Evolutionary conservation across 1,140 invertebrate genomes (phyloP).

Genomic region (Ooceraea biroi): DNA sequence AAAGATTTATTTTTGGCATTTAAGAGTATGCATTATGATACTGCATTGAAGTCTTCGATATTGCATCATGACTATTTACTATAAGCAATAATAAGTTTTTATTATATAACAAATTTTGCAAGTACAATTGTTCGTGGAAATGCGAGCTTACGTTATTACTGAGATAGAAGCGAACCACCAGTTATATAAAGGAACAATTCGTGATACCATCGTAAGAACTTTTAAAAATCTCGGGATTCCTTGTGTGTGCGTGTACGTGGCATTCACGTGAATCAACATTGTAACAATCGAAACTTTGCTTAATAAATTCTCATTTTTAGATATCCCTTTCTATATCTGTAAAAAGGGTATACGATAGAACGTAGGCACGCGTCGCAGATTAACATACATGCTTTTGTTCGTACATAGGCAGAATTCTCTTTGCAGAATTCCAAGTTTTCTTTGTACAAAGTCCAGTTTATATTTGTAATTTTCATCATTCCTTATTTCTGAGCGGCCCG

Average conservation of each 20-base stretch:
- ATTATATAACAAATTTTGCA: neutral
- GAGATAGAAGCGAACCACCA: neutral
- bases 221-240: conserved; percentile 28
- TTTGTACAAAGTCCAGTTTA: conserved; percentile 37
- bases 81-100: neutral
- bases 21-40: neutral
- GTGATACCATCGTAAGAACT: neutral
- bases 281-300: conserved; percentile 44
- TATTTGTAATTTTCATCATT: conserved; percentile 3
- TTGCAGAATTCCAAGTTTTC: conserved; percentile 1
- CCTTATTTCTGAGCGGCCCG: conserved; percentile 43
- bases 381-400: neutral
- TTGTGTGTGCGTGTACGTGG: conserved; percentile 31
- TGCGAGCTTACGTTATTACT: neutral
- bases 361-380: neutral
- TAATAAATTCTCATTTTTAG: conserved; percentile 68
- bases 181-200: neutral
- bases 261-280: conserved; percentile 53
- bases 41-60: conserved; percentile 24
- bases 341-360: conserved; percentile 57
- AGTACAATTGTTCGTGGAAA: conserved; percentile 19
- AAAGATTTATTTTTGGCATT: conserved; percentile 17
- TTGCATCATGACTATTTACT: conserved; percentile 9
- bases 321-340: conserved; percentile 59
- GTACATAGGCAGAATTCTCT: conserved; percentile 3